These are phyloP conservation scores for Fissipunctia ypsillon DNA, from an alignment of 2,888 invertebrate genomes.

Conservation along the genomic window DNA sequence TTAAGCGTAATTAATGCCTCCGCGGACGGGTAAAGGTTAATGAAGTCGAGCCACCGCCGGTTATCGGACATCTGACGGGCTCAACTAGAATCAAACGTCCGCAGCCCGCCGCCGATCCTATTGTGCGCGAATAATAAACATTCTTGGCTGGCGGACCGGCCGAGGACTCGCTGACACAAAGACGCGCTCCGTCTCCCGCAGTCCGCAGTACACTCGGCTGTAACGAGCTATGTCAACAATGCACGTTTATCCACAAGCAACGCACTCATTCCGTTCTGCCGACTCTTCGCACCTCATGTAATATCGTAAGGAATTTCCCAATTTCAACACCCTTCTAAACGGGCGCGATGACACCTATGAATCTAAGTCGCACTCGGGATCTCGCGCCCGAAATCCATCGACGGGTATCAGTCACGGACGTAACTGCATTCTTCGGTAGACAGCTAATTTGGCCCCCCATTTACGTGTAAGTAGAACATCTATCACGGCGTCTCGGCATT, in stretches of 20 bases:
- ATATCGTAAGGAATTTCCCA: constrained; percentile 85
- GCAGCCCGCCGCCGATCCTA: constrained; percentile 45
- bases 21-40: constrained; percentile 85
- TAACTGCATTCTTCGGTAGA: constrained; percentile 88
- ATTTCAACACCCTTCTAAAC: constrained; percentile 79
- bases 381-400: constrained; percentile 70
- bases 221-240: constrained; percentile 63
- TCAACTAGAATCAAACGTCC: constrained; percentile 59
- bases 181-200: constrained; percentile 25
- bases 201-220: constrained; percentile 38
- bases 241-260: constrained; percentile 49
- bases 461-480: constrained; percentile 88
- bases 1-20: constrained; percentile 86
- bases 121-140: constrained; percentile 67
- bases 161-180: constrained; percentile 50
- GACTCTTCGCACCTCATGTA: constrained; percentile 75
- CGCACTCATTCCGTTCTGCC: constrained; percentile 69
- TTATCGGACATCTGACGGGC: constrained; percentile 83
- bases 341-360: constrained; percentile 86
- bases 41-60: constrained; percentile 77
- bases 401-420: constrained; percentile 85
- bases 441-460: constrained; percentile 88
- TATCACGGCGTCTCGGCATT: constrained; percentile 84
- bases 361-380: constrained; percentile 78
- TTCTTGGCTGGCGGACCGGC: constrained; percentile 51